Conservation (phyloP, 2,113 vertebrate genomes). For the Mionectes macconnelli region DNA sequence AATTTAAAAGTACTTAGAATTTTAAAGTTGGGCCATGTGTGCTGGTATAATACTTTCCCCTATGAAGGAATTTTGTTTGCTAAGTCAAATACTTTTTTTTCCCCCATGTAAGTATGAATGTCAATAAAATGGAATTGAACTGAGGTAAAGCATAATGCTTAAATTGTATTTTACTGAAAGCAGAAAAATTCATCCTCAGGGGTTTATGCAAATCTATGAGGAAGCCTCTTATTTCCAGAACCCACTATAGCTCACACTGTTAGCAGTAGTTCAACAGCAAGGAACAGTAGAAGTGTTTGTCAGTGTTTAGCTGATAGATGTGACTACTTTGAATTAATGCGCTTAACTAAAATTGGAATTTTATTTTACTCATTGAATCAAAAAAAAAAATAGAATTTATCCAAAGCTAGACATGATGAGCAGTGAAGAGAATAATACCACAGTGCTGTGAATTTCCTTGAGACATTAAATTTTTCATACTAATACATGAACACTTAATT, state of each 20-base stretch:
- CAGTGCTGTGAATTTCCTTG: background rate
- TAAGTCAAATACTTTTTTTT: background rate
- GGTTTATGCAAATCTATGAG: background rate
- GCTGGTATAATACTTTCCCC: background rate
- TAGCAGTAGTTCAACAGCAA: background rate
- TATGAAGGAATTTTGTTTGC: background rate
- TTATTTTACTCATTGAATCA: background rate
- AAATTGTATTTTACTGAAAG: background rate
- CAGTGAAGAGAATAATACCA: background rate
- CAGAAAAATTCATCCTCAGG: background rate
- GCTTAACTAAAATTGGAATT: background rate
- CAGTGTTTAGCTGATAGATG: conserved; percentile 8
- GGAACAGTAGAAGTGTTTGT: background rate
- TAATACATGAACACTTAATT: background rate
- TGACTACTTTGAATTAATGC: conserved; percentile 15
- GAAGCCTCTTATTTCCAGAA: background rate
- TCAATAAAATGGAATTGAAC: background rate
- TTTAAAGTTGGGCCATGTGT: conserved; percentile 20
- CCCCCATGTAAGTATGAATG: background rate
- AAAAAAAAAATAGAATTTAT: background rate
- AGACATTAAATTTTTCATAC: background rate
- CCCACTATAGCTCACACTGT: background rate
- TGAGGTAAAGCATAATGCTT: background rate
- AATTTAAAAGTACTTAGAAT: background rate
- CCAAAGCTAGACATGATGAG: background rate